phyloP scores from a whole-genome alignment of 2,888 invertebrate genomes.

The Pemphredon lugubris region DNA sequence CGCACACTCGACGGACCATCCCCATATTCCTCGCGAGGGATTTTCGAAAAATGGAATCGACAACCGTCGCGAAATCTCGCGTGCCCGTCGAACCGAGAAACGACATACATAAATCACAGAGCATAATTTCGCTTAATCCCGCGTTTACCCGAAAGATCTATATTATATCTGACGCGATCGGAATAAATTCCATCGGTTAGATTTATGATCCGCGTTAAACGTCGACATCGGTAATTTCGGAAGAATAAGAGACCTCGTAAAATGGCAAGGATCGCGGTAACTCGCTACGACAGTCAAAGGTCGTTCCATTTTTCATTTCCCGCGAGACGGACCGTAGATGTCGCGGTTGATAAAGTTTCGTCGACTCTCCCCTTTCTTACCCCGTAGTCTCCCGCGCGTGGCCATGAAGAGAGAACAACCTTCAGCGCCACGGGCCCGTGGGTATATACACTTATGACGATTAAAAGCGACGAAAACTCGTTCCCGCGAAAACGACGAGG shows the following conservation, averaged over 20 bases:
- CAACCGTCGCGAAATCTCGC: not conserved
- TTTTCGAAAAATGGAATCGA: not conserved
- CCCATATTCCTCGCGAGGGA: not conserved
- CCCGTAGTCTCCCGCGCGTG: not conserved
- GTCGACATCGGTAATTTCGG: too few relatives aligned
- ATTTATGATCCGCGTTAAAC: too few relatives aligned
- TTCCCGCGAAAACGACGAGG: constrained; percentile 19
- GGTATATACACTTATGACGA: constrained; percentile 24
- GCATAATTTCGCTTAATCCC: too few relatives aligned
- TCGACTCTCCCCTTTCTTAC: not conserved
- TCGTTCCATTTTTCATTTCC: constrained; percentile 29
- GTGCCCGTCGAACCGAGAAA: too few relatives aligned
- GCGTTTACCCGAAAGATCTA: too few relatives aligned
- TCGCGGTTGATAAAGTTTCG: constrained; percentile 27
- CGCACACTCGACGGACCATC: not conserved
- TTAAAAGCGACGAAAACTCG: constrained; percentile 39
- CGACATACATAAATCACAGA: too few relatives aligned
- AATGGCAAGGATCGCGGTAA: not conserved
- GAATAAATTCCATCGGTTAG: too few relatives aligned
- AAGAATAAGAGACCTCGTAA: too few relatives aligned
- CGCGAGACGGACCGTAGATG: constrained; percentile 15
- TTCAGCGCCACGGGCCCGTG: too few relatives aligned
- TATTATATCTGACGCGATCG: too few relatives aligned
- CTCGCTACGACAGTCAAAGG: not conserved
- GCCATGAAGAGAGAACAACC: not conserved